Evolutionary conservation across 2,888 invertebrate species (phyloP).

Genomic region (Chymomyza fuscimana): DNA sequence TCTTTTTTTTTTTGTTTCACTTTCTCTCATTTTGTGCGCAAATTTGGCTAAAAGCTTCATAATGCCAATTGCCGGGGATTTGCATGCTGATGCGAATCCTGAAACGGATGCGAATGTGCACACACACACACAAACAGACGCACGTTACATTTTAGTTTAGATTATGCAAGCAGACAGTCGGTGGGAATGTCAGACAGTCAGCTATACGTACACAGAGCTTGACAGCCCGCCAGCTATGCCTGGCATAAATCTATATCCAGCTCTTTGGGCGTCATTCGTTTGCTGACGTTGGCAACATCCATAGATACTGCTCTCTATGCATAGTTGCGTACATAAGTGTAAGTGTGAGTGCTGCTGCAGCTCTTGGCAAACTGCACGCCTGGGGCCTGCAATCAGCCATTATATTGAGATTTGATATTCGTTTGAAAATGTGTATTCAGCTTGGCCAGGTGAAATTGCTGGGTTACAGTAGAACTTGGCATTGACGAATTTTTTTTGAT

Average conservation of each 20-base stretch:
- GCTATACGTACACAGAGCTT: slow-evolving; percentile 15
- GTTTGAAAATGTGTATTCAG: slow-evolving; percentile 10
- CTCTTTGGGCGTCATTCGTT: slow-evolving; percentile 3
- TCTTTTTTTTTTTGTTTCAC: slow-evolving; percentile 28
- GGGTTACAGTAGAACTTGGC: neutral
- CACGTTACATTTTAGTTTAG: slow-evolving; percentile 4
- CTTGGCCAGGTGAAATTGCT: neutral
- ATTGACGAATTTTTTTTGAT: neutral
- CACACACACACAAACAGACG: neutral
- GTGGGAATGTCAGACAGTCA: slow-evolving; percentile 11
- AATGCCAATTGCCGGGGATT: slow-evolving; percentile 51
- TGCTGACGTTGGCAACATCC: slow-evolving; percentile 54
- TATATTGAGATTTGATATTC: slow-evolving; percentile 51
- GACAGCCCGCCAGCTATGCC: slow-evolving; percentile 3
- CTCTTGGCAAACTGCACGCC: slow-evolving; percentile 29
- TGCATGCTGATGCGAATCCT: slow-evolving; percentile 29
- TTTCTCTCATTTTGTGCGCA: slow-evolving; percentile 14
- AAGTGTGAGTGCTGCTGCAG: neutral
- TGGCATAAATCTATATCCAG: slow-evolving; percentile 9
- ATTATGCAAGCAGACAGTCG: slow-evolving; percentile 39
- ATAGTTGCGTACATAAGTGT: too few relatives aligned
- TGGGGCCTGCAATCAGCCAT: slow-evolving; percentile 54
- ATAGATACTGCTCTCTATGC: neutral
- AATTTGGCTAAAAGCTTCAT: slow-evolving; percentile 34
- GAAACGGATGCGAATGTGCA: neutral